Evolutionary conservation across 2,888 invertebrate species (phyloP), one percentile per base, ranked within the genome.

Genomic region (Tetranychus truncatus): DNA sequence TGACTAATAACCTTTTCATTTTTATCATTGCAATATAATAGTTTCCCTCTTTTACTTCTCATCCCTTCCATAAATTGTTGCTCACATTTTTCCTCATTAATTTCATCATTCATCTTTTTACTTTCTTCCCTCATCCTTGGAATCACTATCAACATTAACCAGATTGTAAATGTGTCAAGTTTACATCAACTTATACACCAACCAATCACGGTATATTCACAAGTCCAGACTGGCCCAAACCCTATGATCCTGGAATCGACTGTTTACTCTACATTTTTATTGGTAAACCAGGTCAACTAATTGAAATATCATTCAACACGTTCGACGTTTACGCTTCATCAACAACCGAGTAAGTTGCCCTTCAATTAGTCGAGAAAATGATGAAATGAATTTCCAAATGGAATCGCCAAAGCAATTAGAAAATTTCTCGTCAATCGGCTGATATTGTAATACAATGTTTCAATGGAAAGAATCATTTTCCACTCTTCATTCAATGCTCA

Each of bases 241-340:
- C 88, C 76, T 91, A 91, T 84, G 88, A 89, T 8, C 82, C 87
- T 76, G 87, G 88, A 81, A 86, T 90, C 82, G 88, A 89, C 85
- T 92, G 92, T 82, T 87, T 92, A 74, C 87, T 92, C 75, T 92
- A 91, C 86, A 90, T 90, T 65, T 92, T 92, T 84, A 85, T 88
- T 80, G 91, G 89, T 1, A 88, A 87, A 77, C 86, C 88, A 21
- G 88, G 89, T 81, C 89, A 91, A 84, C 89, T 92, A 80, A 88
- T 92, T 78, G 89, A 91, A 83, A 85, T 92, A 77, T 87, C 88
- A 77, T 91, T 92, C 84, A 86, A 88, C 74, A 88, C 90, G 81
- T 90, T 91, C 84, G 88, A 90, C 83, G 86, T 91, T 77, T 87
- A 80, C 15, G 55, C 55, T 55, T 55, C 55, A 55, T 15, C 55